These are phyloP conservation scores for Brienomyrus longianalis DNA, from an alignment of 2,113 vertebrate genomes.

Conservation along the genomic window DNA sequence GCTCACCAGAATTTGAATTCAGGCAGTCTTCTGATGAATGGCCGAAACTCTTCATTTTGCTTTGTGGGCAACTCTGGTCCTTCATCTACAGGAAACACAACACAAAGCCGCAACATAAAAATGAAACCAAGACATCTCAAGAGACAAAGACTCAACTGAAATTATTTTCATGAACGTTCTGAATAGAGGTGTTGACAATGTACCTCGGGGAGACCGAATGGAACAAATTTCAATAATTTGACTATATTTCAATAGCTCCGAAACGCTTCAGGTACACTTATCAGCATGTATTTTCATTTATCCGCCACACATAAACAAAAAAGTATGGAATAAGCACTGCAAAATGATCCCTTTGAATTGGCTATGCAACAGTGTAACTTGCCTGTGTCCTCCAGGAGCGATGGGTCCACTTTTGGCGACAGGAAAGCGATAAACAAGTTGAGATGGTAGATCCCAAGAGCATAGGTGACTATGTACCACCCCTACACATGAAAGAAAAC, in stretches of 20 bases:
- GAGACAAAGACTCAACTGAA: not conserved
- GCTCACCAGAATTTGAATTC: constrained; percentile 98
- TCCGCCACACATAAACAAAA: not conserved
- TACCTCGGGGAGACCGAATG: not conserved
- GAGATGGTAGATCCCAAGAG: constrained; percentile 74
- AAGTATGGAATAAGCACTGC: not conserved
- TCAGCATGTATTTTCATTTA: not conserved
- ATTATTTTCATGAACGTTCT: not conserved
- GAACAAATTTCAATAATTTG: constrained; percentile 8
- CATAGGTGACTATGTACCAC: constrained; percentile 75
- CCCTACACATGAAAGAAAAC: constrained; percentile 51
- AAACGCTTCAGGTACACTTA: not conserved
- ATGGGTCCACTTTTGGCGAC: constrained; percentile 74
- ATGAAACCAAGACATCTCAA: not conserved
- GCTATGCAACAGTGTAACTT: constrained; percentile 24
- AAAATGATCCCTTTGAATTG: not conserved
- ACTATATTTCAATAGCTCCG: not conserved
- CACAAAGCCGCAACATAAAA: not conserved
- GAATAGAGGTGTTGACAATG: not conserved
- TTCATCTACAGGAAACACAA: constrained; percentile 65
- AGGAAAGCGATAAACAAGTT: constrained; percentile 76
- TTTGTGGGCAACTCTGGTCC: constrained; percentile 92
- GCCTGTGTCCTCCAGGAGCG: constrained; percentile 67
- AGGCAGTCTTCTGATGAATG: constrained; percentile 94
- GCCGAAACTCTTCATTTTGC: constrained; percentile 97